Evolutionary conservation across 1,140 invertebrate genomes (phyloP).

Genomic region (Pogonomyrmex californicus): DNA sequence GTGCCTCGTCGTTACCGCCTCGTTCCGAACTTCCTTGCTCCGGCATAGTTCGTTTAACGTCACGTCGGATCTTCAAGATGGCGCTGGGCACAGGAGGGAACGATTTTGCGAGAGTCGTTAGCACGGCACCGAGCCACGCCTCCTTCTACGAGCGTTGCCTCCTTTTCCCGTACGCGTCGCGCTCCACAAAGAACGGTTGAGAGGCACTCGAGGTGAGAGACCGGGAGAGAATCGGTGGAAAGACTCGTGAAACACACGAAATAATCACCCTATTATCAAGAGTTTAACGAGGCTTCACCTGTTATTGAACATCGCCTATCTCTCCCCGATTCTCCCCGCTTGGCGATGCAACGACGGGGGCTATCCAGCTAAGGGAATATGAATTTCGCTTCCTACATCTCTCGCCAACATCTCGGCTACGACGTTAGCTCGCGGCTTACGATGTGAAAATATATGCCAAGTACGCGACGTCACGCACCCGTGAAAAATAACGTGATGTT

Average conservation of each 20-base stretch:
- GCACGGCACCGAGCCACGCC: slow-evolving; percentile 80
- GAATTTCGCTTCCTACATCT: slow-evolving; percentile 42
- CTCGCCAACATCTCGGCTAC: slow-evolving; percentile 11
- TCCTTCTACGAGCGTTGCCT: slow-evolving; percentile 67
- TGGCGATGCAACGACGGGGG: background rate
- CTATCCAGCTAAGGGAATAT: slow-evolving; percentile 11
- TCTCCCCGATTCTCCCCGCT: slow-evolving; percentile 1
- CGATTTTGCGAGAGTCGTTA: slow-evolving; percentile 80
- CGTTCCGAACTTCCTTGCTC: slow-evolving; percentile 66
- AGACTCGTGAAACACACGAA: slow-evolving; percentile 70
- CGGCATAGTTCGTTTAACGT: slow-evolving; percentile 76
- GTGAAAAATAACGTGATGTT: background rate
- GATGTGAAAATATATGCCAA: slow-evolving; percentile 3
- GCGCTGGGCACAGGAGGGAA: slow-evolving; percentile 66
- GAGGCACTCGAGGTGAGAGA: slow-evolving; percentile 72
- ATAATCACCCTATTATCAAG: slow-evolving; percentile 81
- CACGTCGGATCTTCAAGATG: slow-evolving; percentile 77
- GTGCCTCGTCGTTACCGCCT: slow-evolving; percentile 69
- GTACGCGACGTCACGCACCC: background rate
- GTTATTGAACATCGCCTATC: slow-evolving; percentile 76
- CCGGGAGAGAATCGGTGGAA: slow-evolving; percentile 61
- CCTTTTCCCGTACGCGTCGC: slow-evolving; percentile 65
- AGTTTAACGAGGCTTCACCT: slow-evolving; percentile 78
- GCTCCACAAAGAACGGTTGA: slow-evolving; percentile 49
- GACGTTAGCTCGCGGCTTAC: slow-evolving; percentile 9